Percentiles rank a stretch among this genome's conserved stretches.
These are phyloP conservation scores for Phania funesta DNA, from an alignment of 2,888 invertebrate species.

Conservation along the genomic window DNA sequence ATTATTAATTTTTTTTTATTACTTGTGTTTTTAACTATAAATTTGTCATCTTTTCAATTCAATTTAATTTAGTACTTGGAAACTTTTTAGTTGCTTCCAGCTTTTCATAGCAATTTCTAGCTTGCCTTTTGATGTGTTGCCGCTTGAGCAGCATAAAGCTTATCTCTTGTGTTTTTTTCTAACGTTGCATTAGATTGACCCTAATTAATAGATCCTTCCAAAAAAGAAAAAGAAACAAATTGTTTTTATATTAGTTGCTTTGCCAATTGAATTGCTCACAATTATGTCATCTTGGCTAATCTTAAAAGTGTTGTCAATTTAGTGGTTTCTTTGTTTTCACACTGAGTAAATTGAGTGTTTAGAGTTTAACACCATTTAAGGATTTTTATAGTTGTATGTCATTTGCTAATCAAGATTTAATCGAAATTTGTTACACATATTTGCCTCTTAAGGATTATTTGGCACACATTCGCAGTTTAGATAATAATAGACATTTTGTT, in stretches of 20 bases:
- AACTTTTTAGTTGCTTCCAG: background rate
- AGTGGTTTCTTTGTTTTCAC: conserved; percentile 33
- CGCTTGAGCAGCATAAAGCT: background rate
- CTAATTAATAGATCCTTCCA: conserved; percentile 42
- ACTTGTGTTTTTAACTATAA: background rate
- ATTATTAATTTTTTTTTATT: too few species aligned
- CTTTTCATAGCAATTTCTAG: background rate
- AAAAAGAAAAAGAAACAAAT: background rate
- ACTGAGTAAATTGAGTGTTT: conserved; percentile 14
- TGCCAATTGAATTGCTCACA: conserved; percentile 13
- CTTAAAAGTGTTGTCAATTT: conserved; percentile 32
- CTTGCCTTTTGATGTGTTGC: background rate
- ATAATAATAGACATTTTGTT: background rate
- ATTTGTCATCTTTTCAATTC: background rate
- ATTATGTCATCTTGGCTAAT: conserved; percentile 9
- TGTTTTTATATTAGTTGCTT: background rate
- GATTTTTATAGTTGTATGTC: background rate
- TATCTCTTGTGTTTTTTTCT: background rate
- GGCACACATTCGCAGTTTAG: background rate
- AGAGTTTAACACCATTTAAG: conserved; percentile 17
- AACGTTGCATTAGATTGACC: conserved; percentile 53
- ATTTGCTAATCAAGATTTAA: background rate
- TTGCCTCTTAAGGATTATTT: conserved; percentile 15
- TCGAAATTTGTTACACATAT: background rate
- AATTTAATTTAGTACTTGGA: background rate